Percentiles rank a stretch among this genome's conserved stretches.
These are phyloP conservation scores for Seriola aureovittata DNA, from an alignment of 2,113 vertebrate genomes.

Conservation along the genomic window DNA sequence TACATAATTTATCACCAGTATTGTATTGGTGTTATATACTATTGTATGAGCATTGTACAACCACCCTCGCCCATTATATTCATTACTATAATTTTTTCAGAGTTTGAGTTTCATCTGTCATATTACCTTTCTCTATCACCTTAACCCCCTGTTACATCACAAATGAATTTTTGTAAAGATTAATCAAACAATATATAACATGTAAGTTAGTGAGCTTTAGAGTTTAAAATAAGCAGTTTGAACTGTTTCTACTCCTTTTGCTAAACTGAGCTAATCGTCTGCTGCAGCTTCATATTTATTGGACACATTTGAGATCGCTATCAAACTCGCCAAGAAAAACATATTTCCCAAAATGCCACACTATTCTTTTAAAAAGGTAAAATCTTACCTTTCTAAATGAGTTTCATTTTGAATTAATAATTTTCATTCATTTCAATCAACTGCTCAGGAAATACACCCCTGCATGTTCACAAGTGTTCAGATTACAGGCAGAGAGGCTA, in stretches of 20 bases:
- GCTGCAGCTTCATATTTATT: neutral
- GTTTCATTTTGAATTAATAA: neutral
- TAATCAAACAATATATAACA: neutral
- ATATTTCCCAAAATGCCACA: constrained; percentile 1
- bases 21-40: neutral
- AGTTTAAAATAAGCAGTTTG: too few species aligned
- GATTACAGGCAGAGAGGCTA: neutral
- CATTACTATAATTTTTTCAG: neutral
- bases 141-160: neutral
- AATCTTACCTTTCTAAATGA: neutral
- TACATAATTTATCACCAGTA: neutral
- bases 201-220: neutral
- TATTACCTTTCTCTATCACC: too few species aligned
- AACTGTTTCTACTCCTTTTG: neutral
- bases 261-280: neutral
- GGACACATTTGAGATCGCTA: neutral
- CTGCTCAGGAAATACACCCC: neutral
- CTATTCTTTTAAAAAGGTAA: neutral
- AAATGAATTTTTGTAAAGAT: neutral
- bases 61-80: neutral
- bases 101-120: neutral
- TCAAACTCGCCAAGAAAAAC: neutral
- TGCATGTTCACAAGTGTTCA: neutral
- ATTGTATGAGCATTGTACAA: neutral
- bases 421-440: neutral